Evolutionary conservation across 2,888 invertebrate species (phyloP), one percentile per base, ranked within the genome.

Genomic region (Atrina japonica): DNA sequence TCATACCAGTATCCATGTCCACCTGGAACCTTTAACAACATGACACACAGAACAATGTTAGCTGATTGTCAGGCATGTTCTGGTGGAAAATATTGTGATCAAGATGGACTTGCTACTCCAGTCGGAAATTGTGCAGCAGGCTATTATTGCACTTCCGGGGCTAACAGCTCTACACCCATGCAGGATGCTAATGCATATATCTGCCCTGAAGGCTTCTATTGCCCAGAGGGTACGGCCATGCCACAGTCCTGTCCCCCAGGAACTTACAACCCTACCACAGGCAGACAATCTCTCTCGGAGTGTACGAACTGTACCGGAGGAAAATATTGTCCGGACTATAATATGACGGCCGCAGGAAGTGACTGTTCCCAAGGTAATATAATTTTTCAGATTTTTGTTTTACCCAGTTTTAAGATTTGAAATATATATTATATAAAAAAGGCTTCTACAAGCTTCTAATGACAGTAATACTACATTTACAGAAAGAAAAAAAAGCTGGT

Each of bases 121-220:
- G 82, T 77, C 29, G 88, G 85, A 7, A 59, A 60, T 5, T 88
- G 88, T 75, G 70, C 75, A 49, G 77, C 86, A 3, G 86, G 88
- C 0, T 87, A 86, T 64, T 88, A 72, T 77, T 88, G 88, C 66
- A 80, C 76, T 3, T 71, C 70, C 60, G 86, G 86, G 3, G 75
- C 88, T 14, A 80, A 75, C 65, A 86, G 84, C 64, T 75, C 78
- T 45, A 84, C 86, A 21, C 89, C 89, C 7, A 63, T 69, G 9
- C 78, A 82, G 40, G 85, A 84, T 5, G 52, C 59, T 3, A 67
- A 84, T 59, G 88, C 84, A 16, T 80, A 87, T 61, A 78, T 82
- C 27, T 89, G 89, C 73, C 87, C 89, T 0, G 63, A 55, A 6
- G 89, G 89, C 9, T 83, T 83, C 72, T 89, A 86, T 76, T 89